Base-by-base conservation (phyloP, 2,113 vertebrate species). In the Ornithorhynchus anatinus region DNA sequence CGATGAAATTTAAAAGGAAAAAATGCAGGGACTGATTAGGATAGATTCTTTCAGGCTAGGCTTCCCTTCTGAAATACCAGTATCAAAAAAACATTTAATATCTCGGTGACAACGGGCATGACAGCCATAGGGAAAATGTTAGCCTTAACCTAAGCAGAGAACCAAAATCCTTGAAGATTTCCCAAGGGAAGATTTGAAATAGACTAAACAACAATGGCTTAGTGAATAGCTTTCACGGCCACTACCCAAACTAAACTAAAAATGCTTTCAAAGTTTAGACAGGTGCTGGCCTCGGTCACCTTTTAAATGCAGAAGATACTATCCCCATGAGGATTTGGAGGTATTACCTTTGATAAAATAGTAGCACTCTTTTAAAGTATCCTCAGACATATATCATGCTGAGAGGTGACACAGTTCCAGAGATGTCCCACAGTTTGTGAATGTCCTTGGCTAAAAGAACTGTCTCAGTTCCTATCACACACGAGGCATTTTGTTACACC, bases 371-470 rank as follows among this genome's bases (percentile, higher is more conserved):
- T 48, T n/a, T 48, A 3, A 72, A 59, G 44, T 45, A 20, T 29
- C 54, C 42, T 43, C 19, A 13, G n/a, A n/a, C 16, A 32, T 2
- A 44, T 53, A 40, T 56, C 53, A 16, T 15, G 54, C 65, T 59
- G 72, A 45, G 44, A 65, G 60, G 45, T 64, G 38, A 79, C 66
- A 74, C 19, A 52, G 54, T 54, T 64, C 43, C 73, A 43, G 53
- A 4, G 37, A 31, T 20, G 33, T 16, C 84, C 76, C 32, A 20
- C 50, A 25, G 50, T 54, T 65, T 32, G 43, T 52, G 31, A n/a
- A 11, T 10, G 53, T 56, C 69, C 57, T 56, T 20, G 59, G 58
- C 44, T 43, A 36, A 61, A 43, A 47, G 25, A 62, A 47, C 23
- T 14, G 47, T 57, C 40, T 35, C 4, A 0, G 8, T 42, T 36